Evolutionary conservation across 2,113 vertebrate genomes (phyloP), one percentile per base, ranked within the genome.

Genomic region (Myrmophylax atrothorax): DNA sequence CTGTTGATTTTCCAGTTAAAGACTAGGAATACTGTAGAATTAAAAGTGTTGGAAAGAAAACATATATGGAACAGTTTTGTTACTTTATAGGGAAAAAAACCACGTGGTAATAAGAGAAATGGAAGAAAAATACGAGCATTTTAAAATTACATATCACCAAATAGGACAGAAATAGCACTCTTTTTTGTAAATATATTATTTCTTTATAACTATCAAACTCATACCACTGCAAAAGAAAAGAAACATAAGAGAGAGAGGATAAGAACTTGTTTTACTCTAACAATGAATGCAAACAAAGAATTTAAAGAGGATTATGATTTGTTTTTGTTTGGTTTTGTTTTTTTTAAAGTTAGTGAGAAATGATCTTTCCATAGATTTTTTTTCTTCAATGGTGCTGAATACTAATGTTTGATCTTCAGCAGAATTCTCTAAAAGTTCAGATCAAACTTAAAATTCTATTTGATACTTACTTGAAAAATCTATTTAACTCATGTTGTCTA

Each of bases 311-410:
- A 59, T 18, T 10, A 10, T 13, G 14, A 5, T 10, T 59, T 59
- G 35, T 1, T 14, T 3, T 24, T 28, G 9, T 16, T 10, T 59
- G 35, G 35, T 1, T 14, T 3, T 22, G 28, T 11, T 16, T 8
- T n/a, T 47, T 82, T 67, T 76, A 23, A 6, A 55, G 19, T 69
- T 7, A 46, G 10, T 42, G 17, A 73, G 10, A 93, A 83, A 68
- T 76, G 0, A 38, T 86, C 18, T 66, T 67, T 86, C 26, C 23
- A 33, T 18, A 26, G 40, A 69, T 52, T 28, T 3, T 63, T 80
- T 69, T 83, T 2, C 25, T 82, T 84, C 44, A 33, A 5, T 72
- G 70, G 4, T 63, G 47, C 29, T 82, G 52, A 75, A 70, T 46
- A 49, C 11, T 79, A 53, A 29, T 3, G 0, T 46, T 77, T 78